These are phyloP conservation scores for Scatophagus argus DNA, from an alignment of 2,113 vertebrate species.

Conservation along the genomic window DNA sequence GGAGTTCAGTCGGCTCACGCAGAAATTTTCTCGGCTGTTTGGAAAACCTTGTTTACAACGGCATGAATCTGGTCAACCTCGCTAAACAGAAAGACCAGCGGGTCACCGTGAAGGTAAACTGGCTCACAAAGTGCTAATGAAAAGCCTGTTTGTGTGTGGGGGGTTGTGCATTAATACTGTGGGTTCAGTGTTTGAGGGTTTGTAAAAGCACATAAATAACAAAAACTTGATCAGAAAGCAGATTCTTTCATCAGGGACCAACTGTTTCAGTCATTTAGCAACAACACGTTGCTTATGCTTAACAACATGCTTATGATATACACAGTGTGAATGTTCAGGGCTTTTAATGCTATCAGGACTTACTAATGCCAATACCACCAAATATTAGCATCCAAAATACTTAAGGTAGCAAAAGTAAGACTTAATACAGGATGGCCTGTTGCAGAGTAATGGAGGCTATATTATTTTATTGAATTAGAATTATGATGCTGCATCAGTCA, in stretches of 20 bases:
- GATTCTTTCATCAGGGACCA: background rate
- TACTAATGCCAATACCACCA: too few species aligned
- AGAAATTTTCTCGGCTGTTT: constrained; percentile 92
- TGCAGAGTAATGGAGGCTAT: too few species aligned
- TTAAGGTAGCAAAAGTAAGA: too few species aligned
- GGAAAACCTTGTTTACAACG: constrained; percentile 93
- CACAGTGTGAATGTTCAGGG: too few species aligned
- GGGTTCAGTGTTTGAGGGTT: background rate
- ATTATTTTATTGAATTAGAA: too few species aligned
- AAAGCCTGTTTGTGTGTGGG: background rate
- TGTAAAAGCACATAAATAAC: background rate
- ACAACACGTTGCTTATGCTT: too few species aligned
- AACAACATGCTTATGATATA: too few species aligned
- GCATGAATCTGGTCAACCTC: constrained; percentile 87
- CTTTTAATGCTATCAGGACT: too few species aligned
- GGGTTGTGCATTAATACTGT: background rate
- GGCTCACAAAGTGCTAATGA: background rate
- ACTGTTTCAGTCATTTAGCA: background rate
- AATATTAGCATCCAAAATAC: too few species aligned
- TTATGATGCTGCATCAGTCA: too few species aligned
- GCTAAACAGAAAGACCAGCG: constrained; percentile 83
- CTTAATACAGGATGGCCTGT: too few species aligned
- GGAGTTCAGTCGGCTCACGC: constrained; percentile 70
- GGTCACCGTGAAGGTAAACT: constrained; percentile 87
- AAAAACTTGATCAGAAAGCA: background rate